phyloP scores from a whole-genome alignment of 1,140 invertebrate species.

The Marisa cornuarietis region DNA sequence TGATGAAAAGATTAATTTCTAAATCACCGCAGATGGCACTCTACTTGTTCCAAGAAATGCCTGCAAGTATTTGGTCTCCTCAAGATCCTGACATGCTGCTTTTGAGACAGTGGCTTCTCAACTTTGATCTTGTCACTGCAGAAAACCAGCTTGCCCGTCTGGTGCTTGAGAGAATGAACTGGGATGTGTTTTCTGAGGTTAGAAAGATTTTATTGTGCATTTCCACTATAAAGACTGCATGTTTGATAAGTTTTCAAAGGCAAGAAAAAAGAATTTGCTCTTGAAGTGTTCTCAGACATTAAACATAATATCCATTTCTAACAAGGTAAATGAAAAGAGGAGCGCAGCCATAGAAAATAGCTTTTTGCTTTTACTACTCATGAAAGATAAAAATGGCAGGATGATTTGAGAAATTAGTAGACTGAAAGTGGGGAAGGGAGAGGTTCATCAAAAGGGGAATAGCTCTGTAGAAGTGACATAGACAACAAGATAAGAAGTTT shows the following conservation, averaged over 20 bases:
- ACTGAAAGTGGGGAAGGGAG: no score
- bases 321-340: no score
- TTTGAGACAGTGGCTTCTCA: conserved; percentile 76
- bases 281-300: no score
- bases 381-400: no score
- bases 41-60: conserved; percentile 81
- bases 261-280: not conserved
- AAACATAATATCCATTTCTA: no score
- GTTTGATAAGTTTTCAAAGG: not conserved
- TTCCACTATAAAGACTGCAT: not conserved
- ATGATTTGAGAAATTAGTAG: no score
- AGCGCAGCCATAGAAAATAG: not conserved
- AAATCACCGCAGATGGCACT: conserved; percentile 69
- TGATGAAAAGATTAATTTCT: not conserved
- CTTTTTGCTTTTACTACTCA: conserved; percentile 1
- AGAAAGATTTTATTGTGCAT: not conserved
- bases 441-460: no score
- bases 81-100: conserved; percentile 75
- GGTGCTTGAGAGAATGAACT: conserved; percentile 79
- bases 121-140: conserved; percentile 65
- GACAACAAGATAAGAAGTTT: no score
- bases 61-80: conserved; percentile 77
- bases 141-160: conserved; percentile 78
- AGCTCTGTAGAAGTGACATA: no score
- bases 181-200: conserved; percentile 71